Percentiles rank a stretch among this genome's conserved stretches.
Conservation (phyloP, 2,888 invertebrate genomes). For the Cephus pygmeus region DNA sequence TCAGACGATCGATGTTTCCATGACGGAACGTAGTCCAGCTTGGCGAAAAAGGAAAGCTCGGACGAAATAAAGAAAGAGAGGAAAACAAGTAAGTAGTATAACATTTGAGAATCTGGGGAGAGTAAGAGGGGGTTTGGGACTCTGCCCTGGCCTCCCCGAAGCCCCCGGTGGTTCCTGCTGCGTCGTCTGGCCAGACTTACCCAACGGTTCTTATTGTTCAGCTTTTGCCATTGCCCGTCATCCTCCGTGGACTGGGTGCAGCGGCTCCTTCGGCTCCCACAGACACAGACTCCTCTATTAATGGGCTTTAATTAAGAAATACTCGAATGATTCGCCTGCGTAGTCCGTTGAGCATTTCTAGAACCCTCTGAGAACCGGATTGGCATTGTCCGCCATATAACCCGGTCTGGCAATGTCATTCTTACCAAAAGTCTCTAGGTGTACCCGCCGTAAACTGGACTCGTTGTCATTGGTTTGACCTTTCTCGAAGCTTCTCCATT, state of each 20-base stretch:
- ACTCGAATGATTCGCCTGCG: neutral
- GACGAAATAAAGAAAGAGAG: constrained; percentile 10
- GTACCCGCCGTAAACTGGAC: neutral
- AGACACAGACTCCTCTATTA: constrained; percentile 26
- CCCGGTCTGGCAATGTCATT: neutral
- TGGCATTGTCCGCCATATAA: neutral
- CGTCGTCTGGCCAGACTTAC: constrained; percentile 31
- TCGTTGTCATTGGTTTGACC: neutral
- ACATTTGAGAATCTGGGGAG: neutral
- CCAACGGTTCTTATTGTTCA: constrained; percentile 36
- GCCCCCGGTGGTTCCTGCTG: constrained; percentile 20
- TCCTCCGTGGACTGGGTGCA: constrained; percentile 15
- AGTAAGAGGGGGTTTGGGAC: constrained; percentile 9
- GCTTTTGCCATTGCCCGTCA: constrained; percentile 22
- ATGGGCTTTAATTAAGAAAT: constrained; percentile 31
- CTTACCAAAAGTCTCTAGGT: neutral
- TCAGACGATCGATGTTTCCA: neutral
- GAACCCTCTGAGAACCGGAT: neutral
- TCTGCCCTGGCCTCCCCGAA: constrained; percentile 23
- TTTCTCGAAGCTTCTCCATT: neutral
- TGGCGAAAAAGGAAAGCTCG: neutral
- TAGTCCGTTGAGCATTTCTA: neutral
- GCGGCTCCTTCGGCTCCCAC: neutral
- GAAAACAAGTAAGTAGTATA: constrained; percentile 6
- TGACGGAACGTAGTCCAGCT: neutral